Base-by-base conservation (phyloP, 2,888 invertebrate species). In the Polydrusus pterygomalis region DNA sequence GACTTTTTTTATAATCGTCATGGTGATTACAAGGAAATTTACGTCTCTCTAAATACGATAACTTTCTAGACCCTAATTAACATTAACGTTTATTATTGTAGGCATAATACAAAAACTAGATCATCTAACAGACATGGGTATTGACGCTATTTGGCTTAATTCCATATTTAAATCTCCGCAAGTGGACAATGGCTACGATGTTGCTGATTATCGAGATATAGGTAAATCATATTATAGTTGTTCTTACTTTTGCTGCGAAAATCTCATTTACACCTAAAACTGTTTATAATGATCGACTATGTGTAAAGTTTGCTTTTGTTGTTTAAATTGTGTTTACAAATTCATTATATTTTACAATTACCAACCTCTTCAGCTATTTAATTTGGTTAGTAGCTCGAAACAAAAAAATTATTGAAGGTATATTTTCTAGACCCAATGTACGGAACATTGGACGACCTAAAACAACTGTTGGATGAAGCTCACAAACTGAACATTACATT, bases 121-220 rank as follows among this genome's bases (percentile, higher is more conserved):
- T 6, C 80, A 84, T 78, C 75, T 86, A 8, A 79, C 80, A 64
- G 91, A 94, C 8, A 88, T 93, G 0, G 94, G 94, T 0, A 89
- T 96, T 0, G 92, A 91, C 8, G 93, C 93, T 0, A 90, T 95
- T 70, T 96, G 96, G 95, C 87, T 97, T 72, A 95, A 95, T 0
- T 96, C 97, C 0, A 93, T 97, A 82, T 96, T 93, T 87, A 89
- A 89, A 70, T 96, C 96, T 0, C 96, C 96, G 0, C 94, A 95
- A 93, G 89, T 91, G 0, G 96, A 97, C 87, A 94, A 94, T 84
- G 96, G 96, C 0, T 96, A 97, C 82, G 97, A 97, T 84, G 93
- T 97, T 80, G 91, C 93, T 40, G 90, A 96, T 87, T 96, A 93
- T 86, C 91, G 88, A 69, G 89, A 90, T 17, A 91, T 96, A 49